phyloP scores from a whole-genome alignment of 2,888 invertebrate genomes.

The Acleris literana region DNA sequence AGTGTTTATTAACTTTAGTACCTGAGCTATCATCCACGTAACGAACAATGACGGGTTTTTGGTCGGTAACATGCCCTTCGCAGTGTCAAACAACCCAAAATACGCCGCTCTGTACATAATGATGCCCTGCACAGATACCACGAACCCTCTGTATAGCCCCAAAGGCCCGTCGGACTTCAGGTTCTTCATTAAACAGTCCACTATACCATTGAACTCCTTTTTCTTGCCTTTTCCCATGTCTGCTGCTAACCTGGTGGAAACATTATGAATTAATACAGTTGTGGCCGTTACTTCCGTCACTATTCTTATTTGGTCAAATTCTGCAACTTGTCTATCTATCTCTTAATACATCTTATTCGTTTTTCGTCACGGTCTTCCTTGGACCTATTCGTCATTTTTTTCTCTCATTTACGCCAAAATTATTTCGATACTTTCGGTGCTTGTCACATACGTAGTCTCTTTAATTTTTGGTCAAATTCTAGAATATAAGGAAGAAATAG shows the following conservation, averaged over 20 bases:
- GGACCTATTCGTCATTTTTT: too few relatives aligned
- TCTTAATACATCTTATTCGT: too few relatives aligned
- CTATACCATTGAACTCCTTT: constrained; percentile 87
- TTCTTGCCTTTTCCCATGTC: constrained; percentile 93
- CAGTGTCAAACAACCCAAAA: constrained; percentile 97
- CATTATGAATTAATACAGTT: not conserved
- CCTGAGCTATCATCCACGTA: constrained; percentile 96
- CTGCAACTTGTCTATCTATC: too few relatives aligned
- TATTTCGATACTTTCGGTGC: too few relatives aligned
- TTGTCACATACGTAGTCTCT: too few relatives aligned
- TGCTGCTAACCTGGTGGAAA: constrained; percentile 80
- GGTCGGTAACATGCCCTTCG: constrained; percentile 94
- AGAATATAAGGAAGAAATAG: too few relatives aligned
- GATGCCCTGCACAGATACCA: constrained; percentile 97
- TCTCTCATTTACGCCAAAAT: too few relatives aligned
- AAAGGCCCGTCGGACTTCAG: constrained; percentile 90
- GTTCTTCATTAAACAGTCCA: constrained; percentile 92
- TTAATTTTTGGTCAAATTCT: too few relatives aligned
- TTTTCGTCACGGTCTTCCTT: too few relatives aligned
- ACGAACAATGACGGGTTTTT: constrained; percentile 94
- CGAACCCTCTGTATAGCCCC: constrained; percentile 95
- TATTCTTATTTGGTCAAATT: too few relatives aligned
- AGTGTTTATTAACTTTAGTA: constrained; percentile 37
- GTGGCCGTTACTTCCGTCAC: too few relatives aligned
- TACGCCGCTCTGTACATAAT: constrained; percentile 97